Conservation (phyloP, 2,888 invertebrate genomes). For the Ormyrus thymus region DNA sequence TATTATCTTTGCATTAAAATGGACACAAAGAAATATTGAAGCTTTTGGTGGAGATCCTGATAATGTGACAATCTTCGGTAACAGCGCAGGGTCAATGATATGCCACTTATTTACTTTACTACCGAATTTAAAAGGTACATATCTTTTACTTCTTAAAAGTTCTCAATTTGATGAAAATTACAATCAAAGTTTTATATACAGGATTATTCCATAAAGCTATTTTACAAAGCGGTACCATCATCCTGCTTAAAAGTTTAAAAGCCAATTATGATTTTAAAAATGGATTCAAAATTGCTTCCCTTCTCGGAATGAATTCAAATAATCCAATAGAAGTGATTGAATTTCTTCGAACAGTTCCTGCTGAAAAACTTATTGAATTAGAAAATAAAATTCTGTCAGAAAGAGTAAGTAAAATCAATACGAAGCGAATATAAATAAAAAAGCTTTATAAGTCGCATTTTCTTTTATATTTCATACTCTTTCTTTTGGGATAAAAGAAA, state of each 20-base stretch:
- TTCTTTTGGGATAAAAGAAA: too few species aligned
- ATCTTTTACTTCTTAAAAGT: too few species aligned
- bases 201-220: slow-evolving; percentile 59
- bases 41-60: slow-evolving; percentile 65
- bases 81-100: slow-evolving; percentile 61
- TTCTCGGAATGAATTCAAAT: slow-evolving; percentile 12
- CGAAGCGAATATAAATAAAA: too few species aligned
- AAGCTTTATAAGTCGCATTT: too few species aligned
- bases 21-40: slow-evolving; percentile 65
- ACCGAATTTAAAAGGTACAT: slow-evolving; percentile 62
- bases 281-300: slow-evolving; percentile 7
- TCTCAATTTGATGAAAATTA: too few species aligned
- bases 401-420: background rate
- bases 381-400: background rate
- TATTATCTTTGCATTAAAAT: slow-evolving; percentile 62
- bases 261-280: background rate
- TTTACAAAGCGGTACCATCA: slow-evolving; percentile 52
- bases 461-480: too few species aligned
- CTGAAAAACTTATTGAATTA: slow-evolving; percentile 8
- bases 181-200: slow-evolving; percentile 14
- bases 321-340: slow-evolving; percentile 10
- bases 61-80: slow-evolving; percentile 66
- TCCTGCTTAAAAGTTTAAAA: background rate
- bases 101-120: slow-evolving; percentile 60
- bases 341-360: slow-evolving; percentile 16